Conservation (phyloP, 2,888 invertebrate species). For the Cyclophora albipunctata region DNA sequence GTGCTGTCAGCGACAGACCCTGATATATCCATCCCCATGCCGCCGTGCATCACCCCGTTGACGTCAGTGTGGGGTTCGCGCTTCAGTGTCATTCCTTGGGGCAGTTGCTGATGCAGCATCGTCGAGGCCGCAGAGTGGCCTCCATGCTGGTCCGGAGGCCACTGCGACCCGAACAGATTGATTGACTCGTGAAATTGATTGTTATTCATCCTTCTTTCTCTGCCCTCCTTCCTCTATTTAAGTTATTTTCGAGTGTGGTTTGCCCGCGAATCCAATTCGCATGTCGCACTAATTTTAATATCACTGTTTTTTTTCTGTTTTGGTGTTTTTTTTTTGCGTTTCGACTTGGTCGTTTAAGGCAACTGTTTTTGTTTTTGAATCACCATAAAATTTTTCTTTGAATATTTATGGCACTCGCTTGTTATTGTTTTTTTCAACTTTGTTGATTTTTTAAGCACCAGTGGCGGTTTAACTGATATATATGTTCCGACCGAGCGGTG, state of each 20-base stretch:
- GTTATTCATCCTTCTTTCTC: constrained; percentile 49
- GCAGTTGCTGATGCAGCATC: constrained; percentile 59
- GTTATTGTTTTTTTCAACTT: constrained; percentile 46
- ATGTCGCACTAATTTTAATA: constrained; percentile 48
- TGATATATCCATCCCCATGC: constrained; percentile 59
- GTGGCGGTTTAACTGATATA: constrained; percentile 57
- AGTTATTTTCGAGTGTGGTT: constrained; percentile 38
- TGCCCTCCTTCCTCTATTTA: constrained; percentile 22
- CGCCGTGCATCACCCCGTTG: constrained; percentile 47
- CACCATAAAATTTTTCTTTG: constrained; percentile 53
- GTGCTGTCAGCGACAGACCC: constrained; percentile 76
- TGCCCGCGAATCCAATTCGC: constrained; percentile 61
- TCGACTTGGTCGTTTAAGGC: constrained; percentile 71
- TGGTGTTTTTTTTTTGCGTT: constrained; percentile 24
- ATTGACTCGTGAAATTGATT: constrained; percentile 59
- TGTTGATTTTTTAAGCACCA: constrained; percentile 49
- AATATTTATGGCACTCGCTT: constrained; percentile 55
- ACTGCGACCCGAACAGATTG: constrained; percentile 61
- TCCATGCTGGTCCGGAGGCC: constrained; percentile 70
- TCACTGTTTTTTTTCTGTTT: constrained; percentile 42
- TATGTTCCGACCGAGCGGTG: constrained; percentile 60
- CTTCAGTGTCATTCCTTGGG: constrained; percentile 56
- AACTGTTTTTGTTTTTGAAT: constrained; percentile 28
- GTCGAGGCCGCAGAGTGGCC: constrained; percentile 65
- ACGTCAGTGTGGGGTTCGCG: constrained; percentile 55